Conservation (phyloP, 1,140 invertebrate species). For the Mycetomoellerius zeteki region DNA sequence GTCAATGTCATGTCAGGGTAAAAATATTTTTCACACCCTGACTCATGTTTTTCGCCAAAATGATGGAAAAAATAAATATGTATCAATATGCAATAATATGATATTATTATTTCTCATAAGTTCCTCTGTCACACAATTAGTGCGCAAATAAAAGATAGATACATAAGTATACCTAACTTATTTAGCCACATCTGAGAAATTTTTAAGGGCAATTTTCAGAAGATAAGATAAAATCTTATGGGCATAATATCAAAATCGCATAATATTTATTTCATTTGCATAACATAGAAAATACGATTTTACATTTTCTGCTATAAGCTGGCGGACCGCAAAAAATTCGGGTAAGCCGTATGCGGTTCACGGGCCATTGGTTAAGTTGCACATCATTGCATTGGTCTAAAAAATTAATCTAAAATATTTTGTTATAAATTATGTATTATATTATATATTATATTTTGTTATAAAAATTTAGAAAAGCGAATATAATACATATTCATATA, state of each 20-base stretch:
- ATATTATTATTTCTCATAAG: not conserved
- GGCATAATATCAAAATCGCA: too few relatives aligned
- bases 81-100: not conserved
- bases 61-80: not conserved
- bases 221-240: too few relatives aligned
- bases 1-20: slow-evolving; percentile 70
- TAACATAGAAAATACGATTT: too few relatives aligned
- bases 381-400: too few relatives aligned
- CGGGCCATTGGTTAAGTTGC: too few relatives aligned
- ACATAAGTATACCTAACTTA: not conserved
- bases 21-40: slow-evolving; percentile 32
- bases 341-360: too few relatives aligned
- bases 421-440: too few relatives aligned
- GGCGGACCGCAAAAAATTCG: too few relatives aligned
- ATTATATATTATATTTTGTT: too few relatives aligned
- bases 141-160: not conserved
- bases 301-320: too few relatives aligned
- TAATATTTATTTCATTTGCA: too few relatives aligned
- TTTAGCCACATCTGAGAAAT: not conserved
- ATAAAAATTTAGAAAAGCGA: not conserved
- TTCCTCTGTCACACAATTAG: not conserved
- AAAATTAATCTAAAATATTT: too few relatives aligned
- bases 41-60: slow-evolving; percentile 39
- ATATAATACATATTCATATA: not conserved
- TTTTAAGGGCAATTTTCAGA: not conserved